Percentiles rank a stretch among this genome's conserved stretches.
phyloP scores from a whole-genome alignment of 92 coral and sea anemone genomes.

The Epizoanthus stellaris region DNA sequence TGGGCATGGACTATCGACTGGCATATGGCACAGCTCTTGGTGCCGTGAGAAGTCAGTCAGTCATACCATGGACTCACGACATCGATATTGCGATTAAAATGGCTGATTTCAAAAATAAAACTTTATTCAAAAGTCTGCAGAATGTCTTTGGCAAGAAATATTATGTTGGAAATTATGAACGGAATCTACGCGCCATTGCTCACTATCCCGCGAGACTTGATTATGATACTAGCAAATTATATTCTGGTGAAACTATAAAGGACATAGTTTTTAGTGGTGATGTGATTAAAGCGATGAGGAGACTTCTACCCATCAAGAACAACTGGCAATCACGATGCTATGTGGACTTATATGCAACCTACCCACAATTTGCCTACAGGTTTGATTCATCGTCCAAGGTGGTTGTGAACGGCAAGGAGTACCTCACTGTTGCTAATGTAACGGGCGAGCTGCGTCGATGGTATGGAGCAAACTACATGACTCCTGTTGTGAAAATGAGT shows the following conservation, averaged over 20 bases:
- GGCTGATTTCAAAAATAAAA: conserved; percentile 30
- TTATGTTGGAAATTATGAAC: conserved; percentile 34
- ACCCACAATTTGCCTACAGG: conserved; percentile 30
- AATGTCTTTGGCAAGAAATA: conserved; percentile 30
- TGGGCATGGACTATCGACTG: conserved; percentile 22
- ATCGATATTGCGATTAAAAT: conserved; percentile 26
- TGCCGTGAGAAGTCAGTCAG: conserved; percentile 4
- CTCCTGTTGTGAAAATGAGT: conserved; percentile 18
- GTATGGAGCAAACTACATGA: conserved; percentile 34
- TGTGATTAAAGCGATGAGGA: conserved; percentile 20
- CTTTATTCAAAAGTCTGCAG: conserved; percentile 11
- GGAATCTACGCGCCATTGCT: conserved; percentile 36
- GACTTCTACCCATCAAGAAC: conserved; percentile 21
- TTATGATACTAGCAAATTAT: conserved; percentile 18
- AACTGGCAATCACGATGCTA: conserved; percentile 28
- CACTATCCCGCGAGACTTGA: conserved; percentile 28
- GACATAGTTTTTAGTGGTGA: conserved; percentile 22
- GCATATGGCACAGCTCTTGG: conserved; percentile 36
- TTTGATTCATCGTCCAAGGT: conserved; percentile 9
- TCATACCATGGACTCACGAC: conserved; percentile 35
- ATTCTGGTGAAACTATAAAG: not conserved
- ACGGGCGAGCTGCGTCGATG: conserved; percentile 27
- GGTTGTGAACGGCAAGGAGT: conserved; percentile 19
- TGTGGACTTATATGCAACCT: conserved; percentile 37
- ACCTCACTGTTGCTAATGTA: conserved; percentile 16